Percentiles rank a stretch among this genome's conserved stretches.
These are phyloP conservation scores for Ifrita kowaldi DNA, from an alignment of 2,113 vertebrate species.

Conservation along the genomic window DNA sequence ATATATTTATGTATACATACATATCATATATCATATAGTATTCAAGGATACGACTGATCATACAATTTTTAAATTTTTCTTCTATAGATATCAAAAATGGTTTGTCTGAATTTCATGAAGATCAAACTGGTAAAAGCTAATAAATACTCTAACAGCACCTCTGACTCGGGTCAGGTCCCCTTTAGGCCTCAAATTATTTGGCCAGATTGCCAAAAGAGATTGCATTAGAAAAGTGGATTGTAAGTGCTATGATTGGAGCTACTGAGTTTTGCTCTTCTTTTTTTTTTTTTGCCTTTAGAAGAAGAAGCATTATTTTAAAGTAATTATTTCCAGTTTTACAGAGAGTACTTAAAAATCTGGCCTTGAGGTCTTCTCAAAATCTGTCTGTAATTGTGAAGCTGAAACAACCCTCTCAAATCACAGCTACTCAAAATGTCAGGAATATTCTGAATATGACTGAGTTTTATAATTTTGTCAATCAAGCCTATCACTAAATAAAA, in stretches of 20 bases:
- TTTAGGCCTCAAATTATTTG: neutral
- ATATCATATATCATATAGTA: too few species aligned
- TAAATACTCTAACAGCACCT: neutral
- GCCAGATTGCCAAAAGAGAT: neutral
- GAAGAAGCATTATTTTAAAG: neutral
- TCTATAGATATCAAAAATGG: neutral
- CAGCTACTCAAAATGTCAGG: neutral
- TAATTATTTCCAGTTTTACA: neutral
- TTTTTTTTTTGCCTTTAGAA: neutral
- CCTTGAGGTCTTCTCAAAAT: neutral
- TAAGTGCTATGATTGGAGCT: neutral
- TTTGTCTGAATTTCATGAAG: neutral
- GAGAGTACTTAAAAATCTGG: neutral
- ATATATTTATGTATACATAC: too few species aligned
- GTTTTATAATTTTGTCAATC: neutral
- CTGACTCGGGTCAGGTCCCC: neutral
- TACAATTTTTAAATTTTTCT: neutral
- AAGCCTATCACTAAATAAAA: conserved; percentile 4
- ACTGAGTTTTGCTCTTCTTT: neutral
- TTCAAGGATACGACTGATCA: neutral
- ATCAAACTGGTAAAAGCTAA: neutral
- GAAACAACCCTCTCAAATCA: neutral
- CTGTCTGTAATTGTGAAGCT: neutral
- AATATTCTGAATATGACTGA: neutral
- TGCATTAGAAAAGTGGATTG: neutral